Evolutionary conservation across 2,113 vertebrate species (phyloP).

Genomic region (Tragelaphus buxtoni): DNA sequence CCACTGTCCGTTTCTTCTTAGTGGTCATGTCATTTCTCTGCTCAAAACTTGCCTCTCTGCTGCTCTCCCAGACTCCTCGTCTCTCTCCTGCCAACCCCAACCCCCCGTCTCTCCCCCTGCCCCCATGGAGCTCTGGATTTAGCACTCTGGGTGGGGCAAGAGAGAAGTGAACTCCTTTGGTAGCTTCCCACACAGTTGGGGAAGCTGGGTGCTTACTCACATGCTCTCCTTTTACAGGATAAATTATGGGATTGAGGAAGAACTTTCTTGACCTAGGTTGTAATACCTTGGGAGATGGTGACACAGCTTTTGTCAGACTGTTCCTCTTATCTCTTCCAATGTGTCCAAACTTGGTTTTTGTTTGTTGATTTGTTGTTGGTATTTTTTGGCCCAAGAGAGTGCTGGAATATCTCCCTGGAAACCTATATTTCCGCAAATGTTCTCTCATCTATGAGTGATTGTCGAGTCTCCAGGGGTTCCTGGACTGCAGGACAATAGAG

Average conservation of each 20-base stretch:
- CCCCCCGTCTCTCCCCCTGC: accelerated
- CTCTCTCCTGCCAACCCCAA: not conserved
- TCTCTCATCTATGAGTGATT: not conserved
- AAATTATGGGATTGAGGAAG: not conserved
- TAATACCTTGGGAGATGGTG: not conserved
- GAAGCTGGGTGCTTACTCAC: not conserved
- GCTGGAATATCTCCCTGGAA: not conserved
- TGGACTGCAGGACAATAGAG: not conserved
- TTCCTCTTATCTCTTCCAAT: no score
- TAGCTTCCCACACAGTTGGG: not conserved
- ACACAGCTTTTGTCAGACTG: not conserved
- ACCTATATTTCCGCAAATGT: not conserved
- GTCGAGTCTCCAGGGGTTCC: not conserved
- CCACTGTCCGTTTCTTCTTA: not conserved
- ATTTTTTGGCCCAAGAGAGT: not conserved
- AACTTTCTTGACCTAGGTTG: not conserved
- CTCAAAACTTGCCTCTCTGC: not conserved
- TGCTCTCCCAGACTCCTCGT: not conserved
- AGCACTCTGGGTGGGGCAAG: not conserved
- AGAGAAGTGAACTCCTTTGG: not conserved
- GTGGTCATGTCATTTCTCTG: not conserved
- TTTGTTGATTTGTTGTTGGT: not conserved
- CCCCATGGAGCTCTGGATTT: not conserved
- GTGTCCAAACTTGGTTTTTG: not conserved
- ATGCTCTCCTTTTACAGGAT: not conserved